Conservation (phyloP, 2,797 vertebrate genomes). For the Nannoperca australis region DNA sequence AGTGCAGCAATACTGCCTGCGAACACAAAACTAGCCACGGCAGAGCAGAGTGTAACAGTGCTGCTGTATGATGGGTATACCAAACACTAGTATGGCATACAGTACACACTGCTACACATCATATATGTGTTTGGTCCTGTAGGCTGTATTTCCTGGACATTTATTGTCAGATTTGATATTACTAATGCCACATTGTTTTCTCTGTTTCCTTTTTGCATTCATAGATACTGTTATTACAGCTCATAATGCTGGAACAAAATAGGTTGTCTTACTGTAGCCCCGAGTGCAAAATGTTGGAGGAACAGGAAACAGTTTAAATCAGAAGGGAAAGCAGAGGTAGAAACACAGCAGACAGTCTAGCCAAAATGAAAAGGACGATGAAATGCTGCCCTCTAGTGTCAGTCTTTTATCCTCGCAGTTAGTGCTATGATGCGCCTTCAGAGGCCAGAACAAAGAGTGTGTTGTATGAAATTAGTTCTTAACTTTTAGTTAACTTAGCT, state of each 20-base stretch:
- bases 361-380: slow-evolving; percentile 24
- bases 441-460: slow-evolving; percentile 16
- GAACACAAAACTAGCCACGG: neutral
- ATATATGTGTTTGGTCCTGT: neutral
- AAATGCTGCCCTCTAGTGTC: slow-evolving; percentile 76
- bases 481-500: neutral
- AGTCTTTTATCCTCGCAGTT: slow-evolving; percentile 47
- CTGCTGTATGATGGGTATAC: neutral
- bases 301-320: neutral
- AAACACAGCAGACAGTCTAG: neutral
- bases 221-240: neutral
- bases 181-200: neutral
- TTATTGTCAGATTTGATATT: neutral
- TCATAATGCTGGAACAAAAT: neutral
- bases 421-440: slow-evolving; percentile 9
- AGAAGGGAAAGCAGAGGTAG: neutral
- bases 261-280: neutral
- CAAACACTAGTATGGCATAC: neutral
- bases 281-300: neutral
- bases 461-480: neutral
- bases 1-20: neutral
- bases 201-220: slow-evolving; percentile 2
- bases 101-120: neutral
- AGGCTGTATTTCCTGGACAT: slow-evolving; percentile 6
- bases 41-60: neutral